Base-by-base conservation (phyloP, 2,797 vertebrate species). In the Cuniculus paca region DNA sequence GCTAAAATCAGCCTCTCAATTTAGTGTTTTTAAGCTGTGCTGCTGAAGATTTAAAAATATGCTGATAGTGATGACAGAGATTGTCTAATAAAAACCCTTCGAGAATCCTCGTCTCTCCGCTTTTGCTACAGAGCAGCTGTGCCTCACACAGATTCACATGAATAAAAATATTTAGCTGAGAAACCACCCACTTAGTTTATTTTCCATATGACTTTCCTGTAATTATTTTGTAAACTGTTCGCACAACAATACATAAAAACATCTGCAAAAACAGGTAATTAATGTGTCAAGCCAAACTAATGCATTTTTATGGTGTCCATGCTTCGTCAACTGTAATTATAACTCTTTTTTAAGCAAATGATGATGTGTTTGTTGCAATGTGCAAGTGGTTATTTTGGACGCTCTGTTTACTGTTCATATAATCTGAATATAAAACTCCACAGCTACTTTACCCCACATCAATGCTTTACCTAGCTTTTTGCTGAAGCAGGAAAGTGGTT, bases 191-290 rank as follows among this genome's bases (percentile, higher is more conserved):
- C 99, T 99, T 99, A 98, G 99, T 99, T 99, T 99, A 99, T 99
- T 99, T 99, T 99, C 99, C 99, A 99, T 99, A 99, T 99, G 98
- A 99, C 99, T 99, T 99, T 99, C 99, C 99, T 98, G 98, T 99
- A 99, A 99, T 99, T 99, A 99, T 99, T 99, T 99, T 98, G 99
- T 99, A 99, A 99, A 99, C 99, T 99, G 99, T 98, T 99, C 98
- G 98, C 98, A 99, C 99, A 99, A 99, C 99, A 99, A 99, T 99
- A 99, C 99, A 98, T 98, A 98, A 98, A 99, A 99, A 99, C 99
- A 99, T 99, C 99, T 99, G 99, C 99, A 99, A 99, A 99, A 99
- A 99, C 99, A 99, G 99, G 99, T 99, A 99, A 99, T 99, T 99
- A 99, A 99, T 99, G 98, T 99, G 99, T 99, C 99, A 99, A 99